Evolutionary conservation across 2,113 vertebrate species (phyloP).

Genomic region (Gambusia holbrooki): DNA sequence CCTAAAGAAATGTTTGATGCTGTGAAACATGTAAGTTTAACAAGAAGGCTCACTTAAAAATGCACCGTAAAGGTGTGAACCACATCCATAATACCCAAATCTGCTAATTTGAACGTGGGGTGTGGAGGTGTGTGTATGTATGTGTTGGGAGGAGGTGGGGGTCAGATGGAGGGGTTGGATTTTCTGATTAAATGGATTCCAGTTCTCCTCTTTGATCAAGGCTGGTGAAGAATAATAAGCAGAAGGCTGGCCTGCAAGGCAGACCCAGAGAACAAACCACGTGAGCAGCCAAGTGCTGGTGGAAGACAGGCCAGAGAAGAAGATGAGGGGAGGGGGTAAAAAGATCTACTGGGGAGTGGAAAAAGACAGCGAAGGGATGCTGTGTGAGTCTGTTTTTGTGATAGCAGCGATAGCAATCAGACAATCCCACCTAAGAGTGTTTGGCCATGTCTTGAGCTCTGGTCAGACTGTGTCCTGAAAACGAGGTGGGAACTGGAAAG

Average conservation of each 20-base stretch:
- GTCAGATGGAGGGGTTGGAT: not conserved
- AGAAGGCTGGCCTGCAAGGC: conserved; percentile 68
- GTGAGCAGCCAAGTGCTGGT: conserved; percentile 62
- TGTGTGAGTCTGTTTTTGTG: conserved; percentile 9
- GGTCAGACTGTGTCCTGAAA: conserved; percentile 34
- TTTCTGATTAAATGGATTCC: conserved; percentile 80
- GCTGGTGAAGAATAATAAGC: conserved; percentile 78
- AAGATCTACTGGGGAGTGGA: conserved; percentile 25
- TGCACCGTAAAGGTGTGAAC: conserved; percentile 18
- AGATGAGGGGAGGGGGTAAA: conserved; percentile 1
- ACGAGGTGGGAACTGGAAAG: conserved; percentile 34
- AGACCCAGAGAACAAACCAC: conserved; percentile 66
- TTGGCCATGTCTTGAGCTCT: conserved; percentile 30
- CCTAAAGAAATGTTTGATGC: not conserved
- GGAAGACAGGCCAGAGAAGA: conserved; percentile 29
- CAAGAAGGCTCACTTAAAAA: not conserved
- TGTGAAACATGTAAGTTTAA: not conserved
- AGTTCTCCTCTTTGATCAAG: conserved; percentile 79
- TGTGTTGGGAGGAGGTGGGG: not conserved
- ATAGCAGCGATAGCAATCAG: conserved; percentile 53
- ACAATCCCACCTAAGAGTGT: conserved; percentile 51
- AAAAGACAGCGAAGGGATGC: conserved; percentile 20
- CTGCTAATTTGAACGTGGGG: conserved; percentile 44
- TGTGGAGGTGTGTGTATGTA: not conserved
- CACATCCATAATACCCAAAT: conserved; percentile 52